phyloP scores from a whole-genome alignment of 1,140 invertebrate species.

The Neelides sp. region DNA sequence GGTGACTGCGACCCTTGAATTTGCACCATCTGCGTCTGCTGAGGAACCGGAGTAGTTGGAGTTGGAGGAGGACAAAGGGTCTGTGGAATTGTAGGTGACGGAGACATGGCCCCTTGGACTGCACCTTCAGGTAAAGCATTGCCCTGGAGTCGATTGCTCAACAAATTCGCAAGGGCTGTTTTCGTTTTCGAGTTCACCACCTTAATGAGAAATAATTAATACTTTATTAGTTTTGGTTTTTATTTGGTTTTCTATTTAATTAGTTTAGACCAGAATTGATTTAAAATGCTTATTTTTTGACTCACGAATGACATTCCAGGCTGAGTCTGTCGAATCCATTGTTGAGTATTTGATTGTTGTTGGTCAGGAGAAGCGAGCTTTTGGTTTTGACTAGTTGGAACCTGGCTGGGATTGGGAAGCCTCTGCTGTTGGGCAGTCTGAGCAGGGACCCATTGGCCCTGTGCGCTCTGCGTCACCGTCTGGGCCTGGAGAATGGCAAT shows the following conservation, averaged over 20 bases:
- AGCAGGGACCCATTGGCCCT: not conserved
- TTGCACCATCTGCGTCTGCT: slow-evolving; percentile 35
- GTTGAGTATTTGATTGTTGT: not conserved
- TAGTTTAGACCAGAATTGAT: too few relatives aligned
- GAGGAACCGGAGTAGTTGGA: slow-evolving; percentile 23
- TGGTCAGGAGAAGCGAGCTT: slow-evolving; percentile 4
- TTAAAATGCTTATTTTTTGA: too few relatives aligned
- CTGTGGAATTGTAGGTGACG: slow-evolving; percentile 24
- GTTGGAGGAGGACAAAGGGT: slow-evolving; percentile 31
- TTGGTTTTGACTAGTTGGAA: not conserved
- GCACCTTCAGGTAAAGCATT: slow-evolving; percentile 37
- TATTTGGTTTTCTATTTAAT: too few relatives aligned
- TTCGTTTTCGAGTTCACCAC: slow-evolving; percentile 85
- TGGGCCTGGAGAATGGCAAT: slow-evolving; percentile 19
- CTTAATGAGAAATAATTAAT: slow-evolving; percentile 2
- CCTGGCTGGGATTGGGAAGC: not conserved
- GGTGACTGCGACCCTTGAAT: slow-evolving; percentile 35
- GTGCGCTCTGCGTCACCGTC: too few relatives aligned
- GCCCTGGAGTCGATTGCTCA: slow-evolving; percentile 70
- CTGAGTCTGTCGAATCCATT: slow-evolving; percentile 5
- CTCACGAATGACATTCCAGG: slow-evolving; percentile 12
- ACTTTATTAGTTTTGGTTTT: not conserved
- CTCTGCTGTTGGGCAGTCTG: slow-evolving; percentile 9
- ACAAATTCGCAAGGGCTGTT: slow-evolving; percentile 85
- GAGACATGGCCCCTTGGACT: slow-evolving; percentile 16